Base-by-base conservation (phyloP, 1,140 invertebrate genomes). In the Nasonia giraulti region DNA sequence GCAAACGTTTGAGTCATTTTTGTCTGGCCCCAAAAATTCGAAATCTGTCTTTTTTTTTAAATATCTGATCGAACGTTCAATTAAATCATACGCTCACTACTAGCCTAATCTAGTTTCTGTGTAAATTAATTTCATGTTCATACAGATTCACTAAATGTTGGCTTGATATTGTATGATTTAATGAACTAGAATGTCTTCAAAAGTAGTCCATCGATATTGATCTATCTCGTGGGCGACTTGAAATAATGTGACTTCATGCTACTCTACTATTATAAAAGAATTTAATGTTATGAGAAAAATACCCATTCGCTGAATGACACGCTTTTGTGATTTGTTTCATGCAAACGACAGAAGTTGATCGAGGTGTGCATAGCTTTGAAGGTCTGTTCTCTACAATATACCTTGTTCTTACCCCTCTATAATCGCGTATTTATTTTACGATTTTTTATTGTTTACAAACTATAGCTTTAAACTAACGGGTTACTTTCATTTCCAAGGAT, bases 341-440 rank as follows among this genome's bases (percentile, higher is more conserved):
- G 94, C 93, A 89, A 92, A 94, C 92, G 88, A 94, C 96, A 97
- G 96, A 97, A 97, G 96, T 96, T 97, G 95, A 95, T 96, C 95
- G 96, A 97, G 95, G 96, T 96, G 95, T 97, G 96, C 96, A 96
- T 97, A 94, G 96, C 96, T 91, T 95, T 97, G 91, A 97, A 97
- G 96, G 96, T 97, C 96, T 96, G 96, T 93, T 89, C 91, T 93
- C 89, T 89, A 90, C 86, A 89, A 89, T 89, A 89, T 88, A 81
- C 80, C 86, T 89, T 84, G 79, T 84, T 83, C 88, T 89, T 86
- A 85, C 87, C 86, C 55, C 76, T 80, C 20, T 87, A 86, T 37
- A 44, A 40, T 71, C 77, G 80, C 27, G 66, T 69, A 47, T 85
- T 82, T 81, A 68, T 84, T 85, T 86, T 75, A 44, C 78, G 23